Percentiles rank a stretch among this genome's conserved stretches.
Conservation (phyloP, 2,797 vertebrate genomes). For the Macropodus opercularis region DNA sequence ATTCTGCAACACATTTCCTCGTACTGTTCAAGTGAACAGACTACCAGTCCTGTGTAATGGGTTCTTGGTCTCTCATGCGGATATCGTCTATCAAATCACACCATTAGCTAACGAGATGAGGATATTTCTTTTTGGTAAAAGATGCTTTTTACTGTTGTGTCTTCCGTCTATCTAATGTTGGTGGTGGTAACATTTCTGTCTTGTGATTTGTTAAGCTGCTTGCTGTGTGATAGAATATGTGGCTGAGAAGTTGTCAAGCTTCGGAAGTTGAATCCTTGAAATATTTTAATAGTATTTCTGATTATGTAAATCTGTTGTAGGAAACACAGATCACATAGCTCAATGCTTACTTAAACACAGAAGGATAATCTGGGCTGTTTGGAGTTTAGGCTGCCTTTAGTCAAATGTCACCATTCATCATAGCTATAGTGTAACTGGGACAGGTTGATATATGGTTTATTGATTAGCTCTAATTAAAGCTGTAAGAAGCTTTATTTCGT, state of each 20-base stretch:
- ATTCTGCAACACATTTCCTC: slow-evolving; percentile 60
- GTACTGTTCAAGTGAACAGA: slow-evolving; percentile 18
- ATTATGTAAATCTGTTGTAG: background rate
- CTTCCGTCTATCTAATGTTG: slow-evolving; percentile 4
- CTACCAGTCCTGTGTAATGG: slow-evolving; percentile 19
- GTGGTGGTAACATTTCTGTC: background rate
- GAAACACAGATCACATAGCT: background rate
- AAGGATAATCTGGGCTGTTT: background rate
- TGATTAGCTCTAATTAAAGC: slow-evolving; percentile 54
- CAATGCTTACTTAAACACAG: background rate
- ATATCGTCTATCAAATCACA: slow-evolving; percentile 31
- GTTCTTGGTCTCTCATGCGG: slow-evolving; percentile 26
- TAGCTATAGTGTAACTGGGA: slow-evolving; percentile 9
- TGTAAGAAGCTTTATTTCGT: slow-evolving; percentile 30
- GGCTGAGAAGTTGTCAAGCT: background rate
- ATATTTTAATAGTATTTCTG: background rate
- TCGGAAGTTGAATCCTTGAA: background rate
- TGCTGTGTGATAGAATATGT: slow-evolving; percentile 5
- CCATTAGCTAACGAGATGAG: slow-evolving; percentile 5
- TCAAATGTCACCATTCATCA: background rate
- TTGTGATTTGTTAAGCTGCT: background rate
- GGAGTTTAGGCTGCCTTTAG: background rate
- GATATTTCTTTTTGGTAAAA: slow-evolving; percentile 72
- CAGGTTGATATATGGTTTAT: slow-evolving; percentile 40
- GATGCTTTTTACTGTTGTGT: slow-evolving; percentile 15